These are phyloP conservation scores for Cherax quadricarinatus DNA, from an alignment of 1,140 invertebrate genomes.

Conservation along the genomic window DNA sequence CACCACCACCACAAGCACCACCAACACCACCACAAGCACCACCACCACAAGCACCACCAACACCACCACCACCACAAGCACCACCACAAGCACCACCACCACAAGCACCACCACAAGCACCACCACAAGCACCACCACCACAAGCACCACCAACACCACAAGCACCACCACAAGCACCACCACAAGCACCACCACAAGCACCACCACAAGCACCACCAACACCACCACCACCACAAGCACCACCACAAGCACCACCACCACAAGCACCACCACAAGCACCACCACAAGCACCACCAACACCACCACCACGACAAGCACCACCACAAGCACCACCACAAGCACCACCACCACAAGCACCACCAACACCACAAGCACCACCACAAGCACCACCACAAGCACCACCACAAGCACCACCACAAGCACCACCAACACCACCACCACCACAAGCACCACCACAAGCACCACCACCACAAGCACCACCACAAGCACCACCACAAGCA, in stretches of 20 bases:
- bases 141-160: neutral
- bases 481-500: neutral
- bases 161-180: neutral
- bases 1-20: neutral
- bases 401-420: neutral
- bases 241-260: neutral
- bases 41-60: neutral
- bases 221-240: neutral
- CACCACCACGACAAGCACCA: neutral
- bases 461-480: neutral
- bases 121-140: neutral
- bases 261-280: neutral
- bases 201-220: neutral
- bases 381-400: neutral
- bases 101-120: neutral
- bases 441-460: neutral
- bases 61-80: neutral
- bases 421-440: neutral
- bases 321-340: neutral
- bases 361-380: neutral
- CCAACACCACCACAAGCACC: neutral
- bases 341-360: neutral
- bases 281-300: neutral
- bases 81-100: neutral
- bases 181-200: neutral